phyloP scores from a whole-genome alignment of 2,113 vertebrate genomes.

The Saguinus imperator region DNA sequence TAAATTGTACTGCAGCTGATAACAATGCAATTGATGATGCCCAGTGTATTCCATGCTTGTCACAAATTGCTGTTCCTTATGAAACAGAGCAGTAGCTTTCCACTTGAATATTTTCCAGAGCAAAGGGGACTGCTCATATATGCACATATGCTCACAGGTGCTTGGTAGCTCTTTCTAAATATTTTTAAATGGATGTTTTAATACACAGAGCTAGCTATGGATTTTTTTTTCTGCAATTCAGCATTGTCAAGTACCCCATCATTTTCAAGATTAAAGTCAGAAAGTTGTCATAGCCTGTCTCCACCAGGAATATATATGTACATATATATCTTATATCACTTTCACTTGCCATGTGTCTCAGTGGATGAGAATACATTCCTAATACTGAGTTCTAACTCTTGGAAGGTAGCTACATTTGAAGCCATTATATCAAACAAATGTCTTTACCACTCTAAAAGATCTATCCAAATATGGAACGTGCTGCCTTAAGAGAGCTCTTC shows the following conservation, averaged over 20 bases:
- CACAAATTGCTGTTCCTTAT: constrained; percentile 74
- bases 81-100: constrained; percentile 72
- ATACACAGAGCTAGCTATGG: neutral
- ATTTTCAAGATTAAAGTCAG: neutral
- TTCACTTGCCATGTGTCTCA: neutral
- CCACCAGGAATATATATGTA: neutral
- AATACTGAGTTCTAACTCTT: neutral
- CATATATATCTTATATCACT: neutral
- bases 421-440: neutral
- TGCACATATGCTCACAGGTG: neutral
- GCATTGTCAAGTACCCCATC: neutral
- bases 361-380: neutral
- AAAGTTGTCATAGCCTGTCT: neutral
- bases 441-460: neutral
- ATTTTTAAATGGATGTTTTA: neutral
- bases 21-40: constrained; percentile 63
- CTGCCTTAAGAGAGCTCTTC: neutral
- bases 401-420: neutral
- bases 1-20: constrained; percentile 75
- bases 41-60: constrained; percentile 73
- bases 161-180: neutral
- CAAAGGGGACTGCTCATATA: constrained; percentile 30
- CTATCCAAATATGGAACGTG: neutral
- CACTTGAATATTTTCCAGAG: constrained; percentile 64
- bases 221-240: neutral